A percentile compares a stretch with the other conserved stretches of the same genome.
Conservation (phyloP, 2,888 invertebrate genomes). For the Netelia fuscicornis region DNA sequence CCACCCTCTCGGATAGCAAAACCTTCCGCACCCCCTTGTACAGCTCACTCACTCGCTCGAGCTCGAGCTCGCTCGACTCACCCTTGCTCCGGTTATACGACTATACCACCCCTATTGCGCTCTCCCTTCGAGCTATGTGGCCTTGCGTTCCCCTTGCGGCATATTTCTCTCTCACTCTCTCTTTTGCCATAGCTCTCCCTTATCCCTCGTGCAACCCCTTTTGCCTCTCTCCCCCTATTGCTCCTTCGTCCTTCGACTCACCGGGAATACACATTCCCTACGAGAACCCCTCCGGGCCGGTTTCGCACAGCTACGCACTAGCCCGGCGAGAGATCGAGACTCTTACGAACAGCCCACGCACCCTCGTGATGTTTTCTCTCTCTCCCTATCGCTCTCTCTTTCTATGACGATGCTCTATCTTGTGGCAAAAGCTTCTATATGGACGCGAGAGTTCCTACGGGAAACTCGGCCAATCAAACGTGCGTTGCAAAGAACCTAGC, state of each 20-base stretch:
- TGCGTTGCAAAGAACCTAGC: constrained; percentile 66
- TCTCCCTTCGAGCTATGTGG: constrained; percentile 60
- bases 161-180: constrained; percentile 56
- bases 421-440: constrained; percentile 55
- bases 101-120: constrained; percentile 62
- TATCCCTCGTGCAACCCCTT: constrained; percentile 49
- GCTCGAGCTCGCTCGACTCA: constrained; percentile 49
- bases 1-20: constrained; percentile 80
- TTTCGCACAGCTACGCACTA: constrained; percentile 50
- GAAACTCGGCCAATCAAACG: constrained; percentile 82
- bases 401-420: constrained; percentile 38
- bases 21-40: constrained; percentile 79
- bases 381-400: constrained; percentile 60
- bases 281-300: constrained; percentile 63
- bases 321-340: constrained; percentile 52
- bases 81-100: constrained; percentile 66
- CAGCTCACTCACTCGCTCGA: constrained; percentile 69
- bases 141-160: constrained; percentile 60
- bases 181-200: constrained; percentile 51
- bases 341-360: constrained; percentile 57
- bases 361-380: constrained; percentile 30
- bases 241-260: constrained; percentile 59
- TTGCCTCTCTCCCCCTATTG: constrained; percentile 2
- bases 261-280: constrained; percentile 59
- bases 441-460: constrained; percentile 67